Conservation (phyloP, 1,140 invertebrate species). For the Dysdera silvatica region DNA sequence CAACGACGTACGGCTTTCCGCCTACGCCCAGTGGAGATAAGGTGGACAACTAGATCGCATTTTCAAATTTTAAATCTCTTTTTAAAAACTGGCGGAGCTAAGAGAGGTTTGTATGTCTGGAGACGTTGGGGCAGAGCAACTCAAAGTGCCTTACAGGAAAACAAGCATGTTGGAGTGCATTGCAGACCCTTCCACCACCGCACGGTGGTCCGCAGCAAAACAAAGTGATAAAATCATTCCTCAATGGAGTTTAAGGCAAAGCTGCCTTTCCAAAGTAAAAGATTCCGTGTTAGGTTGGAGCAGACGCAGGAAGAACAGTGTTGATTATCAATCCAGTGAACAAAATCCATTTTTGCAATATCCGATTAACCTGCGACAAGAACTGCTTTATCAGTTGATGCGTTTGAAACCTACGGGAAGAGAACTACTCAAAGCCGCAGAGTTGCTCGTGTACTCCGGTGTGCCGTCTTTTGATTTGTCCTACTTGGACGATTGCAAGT, state of each 20-base stretch:
- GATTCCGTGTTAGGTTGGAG: slow-evolving; percentile 27
- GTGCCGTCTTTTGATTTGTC: slow-evolving; percentile 31
- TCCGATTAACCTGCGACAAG: slow-evolving; percentile 30
- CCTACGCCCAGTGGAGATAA: too few relatives aligned
- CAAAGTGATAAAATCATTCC: slow-evolving; percentile 22
- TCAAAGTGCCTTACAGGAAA: neutral
- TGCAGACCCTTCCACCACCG: slow-evolving; percentile 20
- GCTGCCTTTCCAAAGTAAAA: slow-evolving; percentile 19
- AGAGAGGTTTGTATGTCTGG: too few relatives aligned
- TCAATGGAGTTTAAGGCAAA: slow-evolving; percentile 18
- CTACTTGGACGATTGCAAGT: slow-evolving; percentile 30
- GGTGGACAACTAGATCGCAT: too few relatives aligned
- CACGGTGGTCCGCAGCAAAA: slow-evolving; percentile 24
- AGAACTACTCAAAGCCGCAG: slow-evolving; percentile 22
- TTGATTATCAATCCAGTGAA: neutral
- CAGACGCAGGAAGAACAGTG: slow-evolving; percentile 10
- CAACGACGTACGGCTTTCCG: too few relatives aligned
- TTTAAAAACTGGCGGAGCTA: too few relatives aligned
- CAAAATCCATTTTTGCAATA: slow-evolving; percentile 28
- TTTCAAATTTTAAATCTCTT: too few relatives aligned
- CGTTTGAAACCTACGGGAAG: slow-evolving; percentile 25
- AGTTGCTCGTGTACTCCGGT: slow-evolving; percentile 28
- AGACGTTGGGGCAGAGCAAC: too few relatives aligned
- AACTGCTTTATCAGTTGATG: slow-evolving; percentile 31
- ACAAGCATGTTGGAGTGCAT: slow-evolving; percentile 10